These are phyloP conservation scores for Ophion ellenae DNA, from an alignment of 2,888 invertebrate genomes.

Conservation along the genomic window DNA sequence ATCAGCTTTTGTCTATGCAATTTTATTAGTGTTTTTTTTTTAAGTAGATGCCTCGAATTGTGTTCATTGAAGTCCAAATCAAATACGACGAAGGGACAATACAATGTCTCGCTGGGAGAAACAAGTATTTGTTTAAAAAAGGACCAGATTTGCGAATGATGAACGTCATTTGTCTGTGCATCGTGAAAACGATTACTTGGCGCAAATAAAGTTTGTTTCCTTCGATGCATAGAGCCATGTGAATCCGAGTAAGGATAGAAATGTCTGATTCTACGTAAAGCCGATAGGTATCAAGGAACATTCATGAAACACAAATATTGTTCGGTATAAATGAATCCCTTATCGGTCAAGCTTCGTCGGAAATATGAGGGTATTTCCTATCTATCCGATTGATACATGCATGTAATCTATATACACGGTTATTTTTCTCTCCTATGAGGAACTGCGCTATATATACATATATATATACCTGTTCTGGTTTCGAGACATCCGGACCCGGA, in stretches of 20 bases:
- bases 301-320: background rate
- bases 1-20: conserved; percentile 3
- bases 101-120: background rate
- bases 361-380: background rate
- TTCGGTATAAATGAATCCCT: conserved; percentile 11
- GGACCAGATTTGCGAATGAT: background rate
- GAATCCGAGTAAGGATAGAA: background rate
- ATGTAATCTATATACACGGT: conserved; percentile 12
- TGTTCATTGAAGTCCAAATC: conserved; percentile 28
- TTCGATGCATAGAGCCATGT: background rate
- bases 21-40: background rate
- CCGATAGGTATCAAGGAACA: background rate
- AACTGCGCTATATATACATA: background rate
- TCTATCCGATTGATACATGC: background rate
- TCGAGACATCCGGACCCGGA: conserved; percentile 37
- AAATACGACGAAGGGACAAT: conserved; percentile 16
- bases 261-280: background rate
- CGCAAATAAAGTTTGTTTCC: background rate
- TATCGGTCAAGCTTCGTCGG: conserved; percentile 1
- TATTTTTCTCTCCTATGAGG: background rate
- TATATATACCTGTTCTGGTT: conserved; percentile 2
- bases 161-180: background rate
- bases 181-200: background rate
- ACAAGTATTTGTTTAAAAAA: conserved; percentile 12
- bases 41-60: background rate